phyloP scores from a whole-genome alignment of 2,888 invertebrate species.

The Melanostoma mellinum region DNA sequence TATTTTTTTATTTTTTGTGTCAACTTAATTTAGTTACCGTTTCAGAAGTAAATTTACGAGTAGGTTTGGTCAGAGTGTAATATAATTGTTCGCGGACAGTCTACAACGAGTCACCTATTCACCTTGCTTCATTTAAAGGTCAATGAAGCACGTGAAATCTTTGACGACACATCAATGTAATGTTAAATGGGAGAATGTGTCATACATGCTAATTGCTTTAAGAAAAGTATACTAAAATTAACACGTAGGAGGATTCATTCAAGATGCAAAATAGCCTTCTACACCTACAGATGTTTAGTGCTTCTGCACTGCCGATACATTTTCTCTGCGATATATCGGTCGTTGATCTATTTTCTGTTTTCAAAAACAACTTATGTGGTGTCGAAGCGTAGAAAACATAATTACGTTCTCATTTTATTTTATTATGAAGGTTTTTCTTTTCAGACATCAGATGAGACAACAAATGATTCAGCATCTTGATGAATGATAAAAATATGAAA shows the following conservation, averaged over 20 bases:
- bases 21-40: not conserved
- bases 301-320: too few species aligned
- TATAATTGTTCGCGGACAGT: not conserved
- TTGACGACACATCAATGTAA: constrained; percentile 8
- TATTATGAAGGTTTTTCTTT: too few species aligned
- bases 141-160: constrained; percentile 23
- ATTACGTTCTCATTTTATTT: too few species aligned
- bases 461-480: too few species aligned
- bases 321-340: too few species aligned
- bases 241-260: constrained; percentile 29
- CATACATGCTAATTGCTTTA: constrained; percentile 21
- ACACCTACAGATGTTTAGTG: not conserved
- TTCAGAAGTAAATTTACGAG: not conserved
- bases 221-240: constrained; percentile 10
- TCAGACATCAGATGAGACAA: too few species aligned
- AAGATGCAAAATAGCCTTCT: constrained; percentile 10
- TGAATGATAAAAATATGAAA: too few species aligned
- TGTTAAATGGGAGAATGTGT: constrained; percentile 19
- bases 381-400: not conserved
- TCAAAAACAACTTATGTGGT: not conserved
- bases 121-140: constrained; percentile 21
- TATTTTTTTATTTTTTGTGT: not conserved
- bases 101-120: constrained; percentile 1
- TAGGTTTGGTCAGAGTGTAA: not conserved
- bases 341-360: too few species aligned